Evolutionary conservation across 2,888 invertebrate species (phyloP), one percentile per base, ranked within the genome.

Genomic region (Sceliomorpha sp.): DNA sequence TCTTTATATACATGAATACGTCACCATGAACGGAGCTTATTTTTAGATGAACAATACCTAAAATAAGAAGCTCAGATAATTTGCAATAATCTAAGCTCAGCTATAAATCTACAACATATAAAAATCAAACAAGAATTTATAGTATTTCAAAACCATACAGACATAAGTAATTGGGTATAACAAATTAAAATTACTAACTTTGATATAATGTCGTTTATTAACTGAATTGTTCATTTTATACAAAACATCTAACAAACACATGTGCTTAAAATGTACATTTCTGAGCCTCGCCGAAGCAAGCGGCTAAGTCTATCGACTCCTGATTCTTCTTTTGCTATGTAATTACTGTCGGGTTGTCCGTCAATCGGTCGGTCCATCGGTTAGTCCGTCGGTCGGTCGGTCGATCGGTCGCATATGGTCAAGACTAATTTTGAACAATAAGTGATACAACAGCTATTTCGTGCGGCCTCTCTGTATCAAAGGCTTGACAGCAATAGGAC

Each of bases 161-260:
- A n/a, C n/a, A n/a, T n/a, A n/a, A n/a, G n/a, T n/a, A n/a, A n/a
- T n/a, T n/a, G n/a, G n/a, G n/a, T n/a, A n/a, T n/a, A n/a, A n/a
- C n/a, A n/a, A n/a, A n/a, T n/a, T n/a, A n/a, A n/a, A n/a, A n/a
- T n/a, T n/a, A n/a, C n/a, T n/a, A n/a, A n/a, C n/a, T 20, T 20
- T 20, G 20, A 20, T 87, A 74, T 0, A 96, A 87, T 72, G 48
- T 71, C 72, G 50, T 82, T 80, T 82, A 81, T 82, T 82, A 75
- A 74, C 77, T 79, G 76, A 69, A 75, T 76, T 80, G 75, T 74
- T 69, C 79, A 74, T 83, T 84, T 83, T 82, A 84, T 84, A 84
- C 80, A 84, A 84, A 84, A 84, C 82, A 83, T 82, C 83, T 83
- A 83, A 79, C 75, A 83, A 84, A 82, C 82, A 82, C 72, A 81